These are phyloP conservation scores for Drosophila tristis DNA, from an alignment of 1,140 invertebrate genomes.

Conservation along the genomic window DNA sequence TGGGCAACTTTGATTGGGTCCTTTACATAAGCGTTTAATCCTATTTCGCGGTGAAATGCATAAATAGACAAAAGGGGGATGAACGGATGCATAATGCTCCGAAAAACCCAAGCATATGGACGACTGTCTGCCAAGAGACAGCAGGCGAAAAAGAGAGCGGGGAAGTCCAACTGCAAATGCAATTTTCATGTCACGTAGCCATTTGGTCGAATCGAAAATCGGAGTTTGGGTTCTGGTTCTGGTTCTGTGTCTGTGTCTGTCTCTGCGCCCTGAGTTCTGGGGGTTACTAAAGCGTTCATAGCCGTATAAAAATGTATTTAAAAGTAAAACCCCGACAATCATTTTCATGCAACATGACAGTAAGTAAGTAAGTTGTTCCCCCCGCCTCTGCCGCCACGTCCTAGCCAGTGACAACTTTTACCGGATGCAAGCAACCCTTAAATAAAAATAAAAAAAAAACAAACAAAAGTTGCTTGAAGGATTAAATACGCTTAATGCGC, in stretches of 20 bases:
- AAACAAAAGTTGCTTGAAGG: conserved; percentile 50
- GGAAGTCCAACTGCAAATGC: conserved; percentile 69
- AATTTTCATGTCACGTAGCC: conserved; percentile 80
- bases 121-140: conserved; percentile 35
- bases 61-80: conserved; percentile 77
- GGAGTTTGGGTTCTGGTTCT: background rate
- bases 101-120: conserved; percentile 66
- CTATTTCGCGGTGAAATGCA: conserved; percentile 83
- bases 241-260: no score
- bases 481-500: conserved; percentile 81
- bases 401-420: conserved; percentile 58
- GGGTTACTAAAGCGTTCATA: conserved; percentile 63
- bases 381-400: background rate
- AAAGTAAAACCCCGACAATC: conserved; percentile 68
- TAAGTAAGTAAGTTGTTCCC: conserved; percentile 57
- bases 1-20: conserved; percentile 80
- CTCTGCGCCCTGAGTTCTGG: no score
- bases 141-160: conserved; percentile 20
- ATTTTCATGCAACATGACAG: conserved; percentile 77
- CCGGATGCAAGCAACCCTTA: conserved; percentile 55
- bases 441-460: conserved; percentile 30
- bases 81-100: conserved; percentile 52
- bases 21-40: conserved; percentile 83
- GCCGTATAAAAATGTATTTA: conserved; percentile 69
- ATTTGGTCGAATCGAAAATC: conserved; percentile 29